Base-by-base conservation (phyloP, 2,888 invertebrate genomes). In the Drosophila setosimentum region DNA sequence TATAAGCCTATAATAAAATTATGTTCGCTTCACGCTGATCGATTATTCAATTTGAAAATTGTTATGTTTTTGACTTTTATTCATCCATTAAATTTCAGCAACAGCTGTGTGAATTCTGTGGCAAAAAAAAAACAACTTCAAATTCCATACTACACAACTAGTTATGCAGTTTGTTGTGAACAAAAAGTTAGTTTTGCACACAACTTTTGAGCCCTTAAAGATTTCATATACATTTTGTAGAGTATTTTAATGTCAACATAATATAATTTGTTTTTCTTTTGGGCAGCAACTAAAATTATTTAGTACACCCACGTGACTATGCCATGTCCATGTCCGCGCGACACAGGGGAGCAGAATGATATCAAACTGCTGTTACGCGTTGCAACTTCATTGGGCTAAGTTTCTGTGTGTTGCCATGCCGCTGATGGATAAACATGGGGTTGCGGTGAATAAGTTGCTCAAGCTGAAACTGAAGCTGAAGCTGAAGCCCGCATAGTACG, bases 261-360 rank as follows among this genome's bases (percentile, higher is more conserved):
- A 11, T 30, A 8, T 21, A n/a, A n/a, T 29, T 10, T 16, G n/a
- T 50, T n/a, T 35, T 16, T 29, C 16, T 29, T 32, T 40, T 11
- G 18, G 21, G 3, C 11, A 18, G n/a, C n/a, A 49, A 77, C 68
- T 58, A 48, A 82, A 79, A 79, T 67, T 74, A 69, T 82, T 74
- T 74, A 79, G 67, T 42, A 68, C 69, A 70, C 67, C 58, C 67
- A 60, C 33, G 68, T 72, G 78, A 27, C 54, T 29, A 51, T 61
- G 50, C 21, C 29, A 29, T 11, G 50, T 11, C 27, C 50, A 35
- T 49, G 30, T 33, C n/a, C 50, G 29, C 29, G n/a, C 11, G 29
- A 16, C 33, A 37, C n/a, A 13, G n/a, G 1, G n/a, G 21, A n/a
- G 16, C 11, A 29, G 49, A 50, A 18, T 37, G 37, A 30, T 21